Evolutionary conservation across 1,140 invertebrate genomes (phyloP).

Genomic region (Calliphora vicina): DNA sequence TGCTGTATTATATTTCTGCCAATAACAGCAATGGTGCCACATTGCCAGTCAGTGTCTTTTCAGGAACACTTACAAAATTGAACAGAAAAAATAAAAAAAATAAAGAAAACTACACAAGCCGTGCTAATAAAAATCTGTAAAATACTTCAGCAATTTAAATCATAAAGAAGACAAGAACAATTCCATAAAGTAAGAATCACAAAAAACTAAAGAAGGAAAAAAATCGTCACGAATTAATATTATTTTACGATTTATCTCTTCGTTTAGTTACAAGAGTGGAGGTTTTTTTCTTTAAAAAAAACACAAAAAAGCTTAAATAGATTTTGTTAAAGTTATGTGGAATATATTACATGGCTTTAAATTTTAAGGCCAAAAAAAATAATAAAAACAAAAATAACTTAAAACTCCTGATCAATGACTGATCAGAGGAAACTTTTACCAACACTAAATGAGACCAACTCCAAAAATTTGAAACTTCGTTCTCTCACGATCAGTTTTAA

Average conservation of each 20-base stretch:
- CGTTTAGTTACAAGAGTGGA: not conserved
- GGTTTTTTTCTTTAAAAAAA: too few relatives aligned
- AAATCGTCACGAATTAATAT: constrained; percentile 6
- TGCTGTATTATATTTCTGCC: not conserved
- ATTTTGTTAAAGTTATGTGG: not conserved
- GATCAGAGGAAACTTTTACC: not conserved
- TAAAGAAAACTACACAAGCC: not conserved
- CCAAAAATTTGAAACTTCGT: too few relatives aligned
- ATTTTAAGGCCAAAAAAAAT: not conserved
- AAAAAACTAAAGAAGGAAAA: not conserved
- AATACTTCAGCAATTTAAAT: constrained; percentile 6
- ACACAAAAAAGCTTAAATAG: not conserved
- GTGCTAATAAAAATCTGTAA: constrained; percentile 6
- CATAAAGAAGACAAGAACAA: not conserved
- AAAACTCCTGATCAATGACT: not conserved
- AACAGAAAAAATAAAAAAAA: too few relatives aligned
- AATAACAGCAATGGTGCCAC: not conserved
- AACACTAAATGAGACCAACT: not conserved
- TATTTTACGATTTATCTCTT: constrained; percentile 5
- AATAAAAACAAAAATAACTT: not conserved
- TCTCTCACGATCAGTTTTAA: too few relatives aligned
- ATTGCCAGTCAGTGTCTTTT: not conserved
- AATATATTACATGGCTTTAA: not conserved
- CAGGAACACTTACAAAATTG: not conserved
- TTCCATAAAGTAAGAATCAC: not conserved